Base-by-base conservation (phyloP, 2,888 invertebrate genomes). In the Pherbina coryleti region DNA sequence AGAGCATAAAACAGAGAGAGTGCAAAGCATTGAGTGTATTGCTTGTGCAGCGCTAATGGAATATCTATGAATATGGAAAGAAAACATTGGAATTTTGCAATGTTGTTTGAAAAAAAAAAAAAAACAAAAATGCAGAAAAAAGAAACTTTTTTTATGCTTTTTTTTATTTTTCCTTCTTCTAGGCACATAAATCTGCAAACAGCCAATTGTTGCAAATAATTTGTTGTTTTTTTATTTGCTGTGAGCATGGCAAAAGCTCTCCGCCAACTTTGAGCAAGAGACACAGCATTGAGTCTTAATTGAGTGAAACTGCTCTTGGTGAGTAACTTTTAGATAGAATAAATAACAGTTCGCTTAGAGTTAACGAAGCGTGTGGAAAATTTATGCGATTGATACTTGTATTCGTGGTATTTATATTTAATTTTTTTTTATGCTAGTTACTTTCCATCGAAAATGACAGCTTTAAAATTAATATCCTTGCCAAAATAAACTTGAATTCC, bases 141-240 rank as follows among this genome's bases (percentile, higher is more conserved):
- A 28, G 2, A 3, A 66, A 28, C 7, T 70, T 70, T 31, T 55
- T 17, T n/a, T 22, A n/a, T n/a, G n/a, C n/a, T n/a, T n/a, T n/a
- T n/a, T 44, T n/a, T 70, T 2, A 5, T 14, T 34, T 28, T 28
- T 62, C 2, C n/a, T 28, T 34, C 31, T 64, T 64, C 31, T 64
- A 3, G 31, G 11, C 31, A 25, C 44, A 14, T 28, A 44, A 44
- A 17, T 75, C 67, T 75, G 75, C 75, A 75, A 75, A 75, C 75
- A 55, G 75, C 25, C 75, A 75, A 75, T 75, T 75, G 75, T 75
- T 75, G 75, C 75, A 55, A 75, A 75, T 55, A 22, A n/a, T n/a
- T n/a, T 28, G 8, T 72, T 72, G 8, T n/a, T 44, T 28, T 60
- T 17, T 28, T 28, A 14, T 60, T 28, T 57, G 7, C 8, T 14